Conservation (phyloP, 2,797 vertebrate species). For the Molothrus aeneus region DNA sequence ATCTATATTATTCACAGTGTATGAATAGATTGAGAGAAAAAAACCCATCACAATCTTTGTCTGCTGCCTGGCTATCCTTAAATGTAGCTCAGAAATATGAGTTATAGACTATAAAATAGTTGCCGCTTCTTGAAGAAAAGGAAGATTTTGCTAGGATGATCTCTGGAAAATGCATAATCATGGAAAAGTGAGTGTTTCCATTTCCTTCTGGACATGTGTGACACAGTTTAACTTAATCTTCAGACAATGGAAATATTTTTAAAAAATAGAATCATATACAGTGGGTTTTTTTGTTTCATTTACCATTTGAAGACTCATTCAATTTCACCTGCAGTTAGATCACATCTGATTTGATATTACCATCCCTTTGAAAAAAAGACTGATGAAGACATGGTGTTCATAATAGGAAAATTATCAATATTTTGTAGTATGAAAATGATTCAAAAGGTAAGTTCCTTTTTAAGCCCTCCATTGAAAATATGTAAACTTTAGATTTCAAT, state of each 20-base stretch:
- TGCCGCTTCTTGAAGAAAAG: not conserved
- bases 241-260: not conserved
- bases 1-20: not conserved
- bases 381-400: not conserved
- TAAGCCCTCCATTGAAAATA: fast-evolving
- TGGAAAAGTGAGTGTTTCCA: not conserved
- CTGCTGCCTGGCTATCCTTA: not conserved
- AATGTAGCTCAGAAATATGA: not conserved
- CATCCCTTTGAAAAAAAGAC: not conserved
- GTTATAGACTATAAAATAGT: not conserved
- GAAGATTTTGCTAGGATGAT: not conserved
- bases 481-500: not conserved
- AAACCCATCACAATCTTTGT: not conserved
- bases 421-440: not conserved
- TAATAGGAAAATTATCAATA: not conserved
- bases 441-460: not conserved
- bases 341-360: not conserved
- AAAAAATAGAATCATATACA: too few species aligned
- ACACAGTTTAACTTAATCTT: not conserved
- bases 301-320: not conserved
- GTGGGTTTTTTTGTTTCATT: not conserved
- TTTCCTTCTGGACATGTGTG: not conserved
- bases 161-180: not conserved
- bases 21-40: not conserved
- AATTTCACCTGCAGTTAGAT: not conserved